Conservation (phyloP, 2,888 invertebrate species). For the Stenurella melanura region DNA sequence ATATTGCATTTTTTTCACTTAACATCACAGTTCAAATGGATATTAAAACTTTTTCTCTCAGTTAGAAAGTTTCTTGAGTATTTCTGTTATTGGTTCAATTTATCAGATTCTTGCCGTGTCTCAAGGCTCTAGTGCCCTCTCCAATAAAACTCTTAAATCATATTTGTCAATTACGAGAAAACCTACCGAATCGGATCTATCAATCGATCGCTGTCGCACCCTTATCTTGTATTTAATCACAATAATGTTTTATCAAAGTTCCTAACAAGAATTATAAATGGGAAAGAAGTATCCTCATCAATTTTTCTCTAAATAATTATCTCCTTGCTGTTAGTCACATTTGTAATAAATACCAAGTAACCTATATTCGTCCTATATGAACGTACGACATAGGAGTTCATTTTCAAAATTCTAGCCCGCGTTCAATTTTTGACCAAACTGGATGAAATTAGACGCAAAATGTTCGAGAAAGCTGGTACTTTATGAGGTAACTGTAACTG, state of each 20-base stretch:
- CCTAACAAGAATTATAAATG: neutral
- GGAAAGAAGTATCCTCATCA: no score
- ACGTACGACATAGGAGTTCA: no score
- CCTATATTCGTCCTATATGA: no score
- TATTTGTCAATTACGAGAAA: slow-evolving; percentile 41
- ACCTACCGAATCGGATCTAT: neutral
- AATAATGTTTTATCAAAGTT: neutral
- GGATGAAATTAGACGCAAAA: no score
- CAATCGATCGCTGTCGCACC: neutral
- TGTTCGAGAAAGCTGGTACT: no score
- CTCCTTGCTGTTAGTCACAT: no score
- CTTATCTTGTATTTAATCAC: neutral
- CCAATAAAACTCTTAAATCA: slow-evolving; percentile 28
- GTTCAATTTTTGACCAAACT: no score
- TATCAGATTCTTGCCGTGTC: slow-evolving; percentile 45
- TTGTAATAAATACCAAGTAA: no score
- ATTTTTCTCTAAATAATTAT: no score
- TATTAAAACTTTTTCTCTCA: slow-evolving; percentile 57
- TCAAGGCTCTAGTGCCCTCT: neutral
- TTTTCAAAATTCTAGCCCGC: no score
- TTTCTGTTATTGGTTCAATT: slow-evolving; percentile 54
- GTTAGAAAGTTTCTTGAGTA: slow-evolving; percentile 46
- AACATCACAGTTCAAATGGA: slow-evolving; percentile 46
- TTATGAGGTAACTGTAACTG: no score
- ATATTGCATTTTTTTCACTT: slow-evolving; percentile 7